These are phyloP conservation scores for Synanthedon myopaeformis DNA, from an alignment of 2,888 invertebrate genomes.

Conservation along the genomic window DNA sequence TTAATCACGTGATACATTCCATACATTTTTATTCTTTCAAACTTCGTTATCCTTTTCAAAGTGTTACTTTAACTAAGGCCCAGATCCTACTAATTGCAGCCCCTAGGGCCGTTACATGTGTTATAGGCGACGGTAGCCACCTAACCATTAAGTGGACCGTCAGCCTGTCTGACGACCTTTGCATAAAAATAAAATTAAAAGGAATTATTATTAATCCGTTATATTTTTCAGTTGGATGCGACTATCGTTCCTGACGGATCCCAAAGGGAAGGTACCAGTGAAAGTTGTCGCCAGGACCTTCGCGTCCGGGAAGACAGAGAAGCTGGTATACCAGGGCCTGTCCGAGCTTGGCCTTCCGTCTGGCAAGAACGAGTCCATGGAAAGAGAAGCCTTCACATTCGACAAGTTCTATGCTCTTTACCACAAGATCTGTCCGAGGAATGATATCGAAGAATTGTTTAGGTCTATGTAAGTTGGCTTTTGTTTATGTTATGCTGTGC, in stretches of 20 bases:
- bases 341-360: conserved; percentile 93
- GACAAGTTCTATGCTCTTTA: conserved; percentile 98
- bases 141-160: background rate
- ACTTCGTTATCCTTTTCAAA: too few relatives aligned
- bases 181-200: background rate
- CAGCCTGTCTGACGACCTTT: background rate
- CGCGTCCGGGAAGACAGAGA: conserved; percentile 99
- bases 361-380: conserved; percentile 96
- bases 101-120: too few relatives aligned
- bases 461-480: conserved; percentile 85
- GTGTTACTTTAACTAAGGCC: too few relatives aligned
- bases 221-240: conserved; percentile 95
- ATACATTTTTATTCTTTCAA: too few relatives aligned
- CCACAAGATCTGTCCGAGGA: conserved; percentile 98
- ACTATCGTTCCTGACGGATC: conserved; percentile 92
- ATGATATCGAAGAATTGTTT: conserved; percentile 98
- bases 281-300: conserved; percentile 97
- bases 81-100: too few relatives aligned
- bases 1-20: too few relatives aligned
- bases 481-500: too few relatives aligned
- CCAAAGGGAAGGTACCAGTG: conserved; percentile 95
- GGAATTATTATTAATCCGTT: conserved; percentile 11
- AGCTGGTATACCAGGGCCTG: conserved; percentile 96
- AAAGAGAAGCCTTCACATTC: conserved; percentile 94
- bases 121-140: too few relatives aligned